Evolutionary conservation across 2,888 invertebrate genomes (phyloP), one percentile per base, ranked within the genome.

Genomic region (Epinotia ramella): DNA sequence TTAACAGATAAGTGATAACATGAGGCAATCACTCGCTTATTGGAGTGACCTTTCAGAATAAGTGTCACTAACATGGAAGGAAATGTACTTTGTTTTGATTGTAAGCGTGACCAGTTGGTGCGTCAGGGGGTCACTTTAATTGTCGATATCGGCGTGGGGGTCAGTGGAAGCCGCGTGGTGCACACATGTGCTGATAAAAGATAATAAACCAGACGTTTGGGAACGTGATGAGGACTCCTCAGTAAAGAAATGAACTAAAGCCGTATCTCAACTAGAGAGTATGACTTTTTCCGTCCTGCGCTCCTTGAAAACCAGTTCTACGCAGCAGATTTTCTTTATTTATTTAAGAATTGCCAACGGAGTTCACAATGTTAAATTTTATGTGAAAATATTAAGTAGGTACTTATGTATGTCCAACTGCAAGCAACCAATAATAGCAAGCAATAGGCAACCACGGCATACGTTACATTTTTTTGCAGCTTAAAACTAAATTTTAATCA

Each of bases 81-180:
- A 60, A 73, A 66, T 73, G 12, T 66, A 60, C 73, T 40, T 40
- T 49, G 70, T 66, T 70, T 40, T 60, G 65, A 66, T 71, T 66
- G 44, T 53, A 24, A 40, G 6, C 56, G 33, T 60, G 66, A 60
- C 57, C 18, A 40, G 57, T 73, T 28, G 49, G 33, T 16, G 53
- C 46, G 70, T 63, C 63, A 57, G 20, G 24, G 20, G 12, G 63
- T 24, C 20, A 33, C 49, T 40, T 57, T 74, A 59, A 57, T 46
- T 69, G 40, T 57, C 18, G 74, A 74, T 74, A 69, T 20, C 16
- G 44, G 20, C 18, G 40, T 40, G 13, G 9, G 68, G 74, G 64
- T 63, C 64, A 44, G 13, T 1, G 1, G 24, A 13, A 16, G 18
- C 46, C 57, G 65, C 75, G 70, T 71, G 75, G 70, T 33, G 44